These are phyloP conservation scores for Ispidina picta DNA, from an alignment of 2,797 vertebrate species.

Conservation along the genomic window DNA sequence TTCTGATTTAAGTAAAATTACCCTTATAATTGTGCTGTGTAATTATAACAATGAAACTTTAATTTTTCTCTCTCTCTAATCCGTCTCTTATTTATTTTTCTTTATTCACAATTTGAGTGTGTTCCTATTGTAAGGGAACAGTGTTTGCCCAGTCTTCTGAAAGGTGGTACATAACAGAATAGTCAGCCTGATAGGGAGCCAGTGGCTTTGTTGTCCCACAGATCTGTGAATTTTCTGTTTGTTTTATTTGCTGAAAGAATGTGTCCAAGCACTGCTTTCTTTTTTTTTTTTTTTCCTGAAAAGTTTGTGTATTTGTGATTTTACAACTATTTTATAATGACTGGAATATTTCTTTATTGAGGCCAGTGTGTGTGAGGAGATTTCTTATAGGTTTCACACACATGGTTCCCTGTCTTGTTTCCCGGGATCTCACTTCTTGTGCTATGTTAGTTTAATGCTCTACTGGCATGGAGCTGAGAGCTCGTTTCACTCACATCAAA, in stretches of 20 bases:
- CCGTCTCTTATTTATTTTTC: slow-evolving; percentile 2
- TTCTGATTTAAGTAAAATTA: slow-evolving; percentile 64
- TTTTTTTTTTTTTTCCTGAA: background rate
- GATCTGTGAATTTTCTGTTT: background rate
- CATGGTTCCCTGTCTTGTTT: background rate
- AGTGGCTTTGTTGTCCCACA: background rate
- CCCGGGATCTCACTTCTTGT: background rate
- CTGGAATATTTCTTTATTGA: background rate
- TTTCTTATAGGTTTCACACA: background rate
- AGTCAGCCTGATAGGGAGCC: background rate
- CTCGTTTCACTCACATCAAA: background rate
- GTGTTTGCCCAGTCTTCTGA: background rate
- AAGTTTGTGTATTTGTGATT: rapidly evolving
- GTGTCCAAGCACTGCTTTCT: background rate
- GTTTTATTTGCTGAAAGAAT: background rate
- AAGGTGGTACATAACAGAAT: background rate
- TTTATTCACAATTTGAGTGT: background rate
- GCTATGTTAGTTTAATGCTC: background rate
- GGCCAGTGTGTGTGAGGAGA: background rate
- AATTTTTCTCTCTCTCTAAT: slow-evolving; percentile 31
- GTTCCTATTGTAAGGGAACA: background rate
- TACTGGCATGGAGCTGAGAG: background rate
- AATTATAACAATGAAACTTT: slow-evolving; percentile 42
- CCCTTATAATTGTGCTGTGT: slow-evolving; percentile 17
- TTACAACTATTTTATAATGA: background rate